A percentile compares a stretch with the other conserved stretches of the same genome.
Conservation (phyloP, 1,140 invertebrate genomes). For the Calosoma granatense region DNA sequence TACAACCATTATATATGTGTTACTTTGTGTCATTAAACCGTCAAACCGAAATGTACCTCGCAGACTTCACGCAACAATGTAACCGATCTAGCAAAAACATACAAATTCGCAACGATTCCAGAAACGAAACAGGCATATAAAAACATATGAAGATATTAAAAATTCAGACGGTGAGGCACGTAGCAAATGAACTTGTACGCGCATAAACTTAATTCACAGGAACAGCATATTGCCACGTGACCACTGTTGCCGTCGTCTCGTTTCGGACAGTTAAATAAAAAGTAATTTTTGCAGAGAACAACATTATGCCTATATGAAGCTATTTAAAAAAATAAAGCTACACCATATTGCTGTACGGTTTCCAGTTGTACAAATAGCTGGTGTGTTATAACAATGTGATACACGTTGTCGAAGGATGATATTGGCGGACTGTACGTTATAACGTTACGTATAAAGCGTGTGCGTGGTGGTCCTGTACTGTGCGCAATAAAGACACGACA, state of each 20-base stretch:
- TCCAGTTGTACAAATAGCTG: background rate
- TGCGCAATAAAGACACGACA: background rate
- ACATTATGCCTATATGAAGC: constrained; percentile 9
- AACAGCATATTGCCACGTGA: background rate
- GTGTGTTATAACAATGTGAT: background rate
- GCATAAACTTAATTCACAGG: constrained; percentile 7
- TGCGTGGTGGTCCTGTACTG: constrained; percentile 1
- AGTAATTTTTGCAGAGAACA: constrained; percentile 6
- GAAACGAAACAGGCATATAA: background rate
- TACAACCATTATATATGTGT: no score
- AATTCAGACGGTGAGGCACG: background rate
- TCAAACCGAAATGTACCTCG: no score
- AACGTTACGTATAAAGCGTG: constrained; percentile 2
- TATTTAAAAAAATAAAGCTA: constrained; percentile 8
- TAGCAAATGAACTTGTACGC: constrained; percentile 2
- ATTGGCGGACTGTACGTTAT: background rate
- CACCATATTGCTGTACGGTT: background rate
- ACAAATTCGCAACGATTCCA: background rate
- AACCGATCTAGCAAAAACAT: background rate
- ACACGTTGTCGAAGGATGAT: no score
- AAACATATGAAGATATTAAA: constrained; percentile 6
- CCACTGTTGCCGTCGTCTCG: background rate
- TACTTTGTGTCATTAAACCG: no score
- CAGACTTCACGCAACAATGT: background rate
- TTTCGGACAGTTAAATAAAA: constrained; percentile 1